Conservation (phyloP, 2,888 invertebrate species). For the Stegophylla sp. region DNA sequence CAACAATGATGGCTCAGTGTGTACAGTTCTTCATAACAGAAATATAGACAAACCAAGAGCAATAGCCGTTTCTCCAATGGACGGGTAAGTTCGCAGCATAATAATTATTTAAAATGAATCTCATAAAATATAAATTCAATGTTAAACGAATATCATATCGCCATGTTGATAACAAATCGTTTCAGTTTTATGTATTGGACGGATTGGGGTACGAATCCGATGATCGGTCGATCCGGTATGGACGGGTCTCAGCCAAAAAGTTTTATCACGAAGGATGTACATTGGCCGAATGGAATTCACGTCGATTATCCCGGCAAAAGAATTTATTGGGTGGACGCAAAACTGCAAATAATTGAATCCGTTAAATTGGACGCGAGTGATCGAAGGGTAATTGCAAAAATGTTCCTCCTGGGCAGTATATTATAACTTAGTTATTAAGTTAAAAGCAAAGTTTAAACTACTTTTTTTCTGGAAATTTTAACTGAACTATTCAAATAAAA, state of each 20-base stretch:
- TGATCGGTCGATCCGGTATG: conserved; percentile 84
- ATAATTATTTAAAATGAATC: background rate
- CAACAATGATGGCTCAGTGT: conserved; percentile 72
- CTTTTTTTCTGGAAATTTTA: too few relatives aligned
- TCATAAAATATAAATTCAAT: too few relatives aligned
- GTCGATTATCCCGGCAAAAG: conserved; percentile 80
- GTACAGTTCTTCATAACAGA: conserved; percentile 71
- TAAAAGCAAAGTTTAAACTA: too few relatives aligned
- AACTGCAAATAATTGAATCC: conserved; percentile 73
- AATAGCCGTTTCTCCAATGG: conserved; percentile 73
- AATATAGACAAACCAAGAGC: conserved; percentile 74
- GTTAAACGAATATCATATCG: too few relatives aligned
- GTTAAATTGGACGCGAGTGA: conserved; percentile 72
- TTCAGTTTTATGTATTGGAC: conserved; percentile 87
- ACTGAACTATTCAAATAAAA: too few relatives aligned
- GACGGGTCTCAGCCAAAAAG: conserved; percentile 74
- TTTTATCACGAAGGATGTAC: conserved; percentile 72
- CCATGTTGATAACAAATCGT: conserved; percentile 1
- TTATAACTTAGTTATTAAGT: too few relatives aligned
- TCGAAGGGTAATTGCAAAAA: conserved; percentile 69
- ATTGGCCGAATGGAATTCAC: conserved; percentile 86
- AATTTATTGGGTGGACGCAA: conserved; percentile 89
- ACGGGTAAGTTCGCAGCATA: conserved; percentile 67
- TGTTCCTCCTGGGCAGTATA: too few relatives aligned
- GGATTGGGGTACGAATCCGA: conserved; percentile 79